These are phyloP conservation scores for Montipora cactus DNA, from an alignment of 64 coral and sea anemone species.

Conservation along the genomic window DNA sequence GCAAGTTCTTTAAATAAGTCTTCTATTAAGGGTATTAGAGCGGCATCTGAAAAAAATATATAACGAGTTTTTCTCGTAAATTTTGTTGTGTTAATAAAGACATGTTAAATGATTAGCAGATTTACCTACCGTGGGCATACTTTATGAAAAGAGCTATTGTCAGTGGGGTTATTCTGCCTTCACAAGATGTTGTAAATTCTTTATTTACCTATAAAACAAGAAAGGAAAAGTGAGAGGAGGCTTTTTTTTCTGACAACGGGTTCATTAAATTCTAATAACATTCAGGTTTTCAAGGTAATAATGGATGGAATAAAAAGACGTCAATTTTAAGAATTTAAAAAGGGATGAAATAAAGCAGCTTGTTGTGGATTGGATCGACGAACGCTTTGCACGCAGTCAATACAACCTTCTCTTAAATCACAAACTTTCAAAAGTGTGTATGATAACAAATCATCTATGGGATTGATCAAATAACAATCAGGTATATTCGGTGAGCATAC, in stretches of 20 bases:
- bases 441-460: too few species aligned
- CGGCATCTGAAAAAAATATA: conserved; percentile 71
- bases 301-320: too few species aligned
- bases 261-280: neutral
- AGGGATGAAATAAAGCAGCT: too few species aligned
- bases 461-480: too few species aligned
- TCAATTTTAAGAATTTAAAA: too few species aligned
- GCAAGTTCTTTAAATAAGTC: conserved; percentile 95
- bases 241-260: neutral
- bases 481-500: too few species aligned
- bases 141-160: conserved; percentile 93
- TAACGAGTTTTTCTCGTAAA: neutral
- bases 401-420: too few species aligned
- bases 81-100: neutral
- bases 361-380: too few species aligned
- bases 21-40: conserved; percentile 89
- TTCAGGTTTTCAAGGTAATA: too few species aligned
- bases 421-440: too few species aligned
- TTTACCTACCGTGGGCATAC: conserved; percentile 73
- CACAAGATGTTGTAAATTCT: conserved; percentile 91
- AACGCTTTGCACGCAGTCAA: too few species aligned
- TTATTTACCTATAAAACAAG: conserved; percentile 84
- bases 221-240: neutral
- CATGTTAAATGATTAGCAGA: neutral
- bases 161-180: conserved; percentile 83